These are phyloP conservation scores for Heteropelma amictum DNA, from an alignment of 2,888 invertebrate genomes.

Conservation along the genomic window DNA sequence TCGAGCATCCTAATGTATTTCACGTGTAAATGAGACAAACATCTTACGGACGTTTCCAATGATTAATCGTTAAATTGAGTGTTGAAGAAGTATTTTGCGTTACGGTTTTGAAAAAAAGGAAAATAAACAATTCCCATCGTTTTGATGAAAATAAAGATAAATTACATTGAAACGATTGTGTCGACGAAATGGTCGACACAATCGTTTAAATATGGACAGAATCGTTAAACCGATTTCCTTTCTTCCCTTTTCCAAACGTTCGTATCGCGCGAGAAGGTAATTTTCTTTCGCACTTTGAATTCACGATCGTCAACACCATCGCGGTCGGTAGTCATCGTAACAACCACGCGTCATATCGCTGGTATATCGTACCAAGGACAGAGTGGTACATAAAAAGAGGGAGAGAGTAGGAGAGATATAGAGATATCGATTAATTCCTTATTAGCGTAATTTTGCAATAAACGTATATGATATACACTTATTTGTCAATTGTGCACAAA, in stretches of 20 bases:
- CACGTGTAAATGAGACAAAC: no score
- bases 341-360: slow-evolving; percentile 18
- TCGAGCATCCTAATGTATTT: no score
- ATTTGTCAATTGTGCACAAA: slow-evolving; percentile 51
- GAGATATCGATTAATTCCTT: slow-evolving; percentile 44
- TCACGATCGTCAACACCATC: no score
- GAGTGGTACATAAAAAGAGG: not conserved
- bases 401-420: not conserved
- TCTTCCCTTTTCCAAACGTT: slow-evolving; percentile 19
- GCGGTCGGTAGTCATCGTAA: no score
- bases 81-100: not conserved
- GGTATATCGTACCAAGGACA: slow-evolving; percentile 26
- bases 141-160: slow-evolving; percentile 11
- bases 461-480: slow-evolving; percentile 41
- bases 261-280: no score
- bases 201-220: slow-evolving; percentile 34
- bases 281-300: no score
- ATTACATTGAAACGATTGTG: not conserved
- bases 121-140: slow-evolving; percentile 4
- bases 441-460: slow-evolving; percentile 43
- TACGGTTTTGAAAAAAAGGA: not conserved
- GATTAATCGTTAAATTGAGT: not conserved
- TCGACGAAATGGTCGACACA: slow-evolving; percentile 19
- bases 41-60: no score
- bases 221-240: slow-evolving; percentile 24